Conservation (phyloP, 2,888 invertebrate genomes). For the Metopia argyrocephala region DNA sequence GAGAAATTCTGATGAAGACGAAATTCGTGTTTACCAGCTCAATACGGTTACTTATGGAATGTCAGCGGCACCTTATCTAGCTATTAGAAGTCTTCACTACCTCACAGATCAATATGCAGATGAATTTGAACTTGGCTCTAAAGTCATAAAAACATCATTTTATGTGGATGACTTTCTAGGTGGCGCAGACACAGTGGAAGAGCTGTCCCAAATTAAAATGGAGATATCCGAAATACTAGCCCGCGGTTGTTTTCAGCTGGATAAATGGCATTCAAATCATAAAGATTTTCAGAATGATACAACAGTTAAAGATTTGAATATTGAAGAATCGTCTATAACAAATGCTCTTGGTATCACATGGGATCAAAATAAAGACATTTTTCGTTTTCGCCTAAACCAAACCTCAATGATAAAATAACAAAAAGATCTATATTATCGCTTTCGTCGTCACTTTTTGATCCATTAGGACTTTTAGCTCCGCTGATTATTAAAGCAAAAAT, state of each 20-base stretch:
- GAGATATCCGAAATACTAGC: conserved; percentile 1
- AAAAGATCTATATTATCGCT: neutral
- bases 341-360: conserved; percentile 27
- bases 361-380: conserved; percentile 39
- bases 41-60: neutral
- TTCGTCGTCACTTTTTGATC: conserved; percentile 45
- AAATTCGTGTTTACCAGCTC: conserved; percentile 12
- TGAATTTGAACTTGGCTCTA: conserved; percentile 24
- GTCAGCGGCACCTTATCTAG: conserved; percentile 25
- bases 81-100: conserved; percentile 28
- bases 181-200: conserved; percentile 9
- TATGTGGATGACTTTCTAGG: conserved; percentile 27
- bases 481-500: conserved; percentile 35
- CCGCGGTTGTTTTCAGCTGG: neutral
- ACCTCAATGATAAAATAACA: neutral
- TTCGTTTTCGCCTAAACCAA: conserved; percentile 18
- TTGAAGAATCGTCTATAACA: neutral
- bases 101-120: conserved; percentile 32
- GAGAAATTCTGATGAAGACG: conserved; percentile 38
- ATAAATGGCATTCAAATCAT: neutral
- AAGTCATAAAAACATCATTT: conserved; percentile 35
- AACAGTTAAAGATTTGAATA: conserved; percentile 4
- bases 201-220: conserved; percentile 14
- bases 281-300: neutral
- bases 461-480: conserved; percentile 39